Evolutionary conservation across 1,140 invertebrate species (phyloP).

Genomic region (Acromyrmex heyeri): DNA sequence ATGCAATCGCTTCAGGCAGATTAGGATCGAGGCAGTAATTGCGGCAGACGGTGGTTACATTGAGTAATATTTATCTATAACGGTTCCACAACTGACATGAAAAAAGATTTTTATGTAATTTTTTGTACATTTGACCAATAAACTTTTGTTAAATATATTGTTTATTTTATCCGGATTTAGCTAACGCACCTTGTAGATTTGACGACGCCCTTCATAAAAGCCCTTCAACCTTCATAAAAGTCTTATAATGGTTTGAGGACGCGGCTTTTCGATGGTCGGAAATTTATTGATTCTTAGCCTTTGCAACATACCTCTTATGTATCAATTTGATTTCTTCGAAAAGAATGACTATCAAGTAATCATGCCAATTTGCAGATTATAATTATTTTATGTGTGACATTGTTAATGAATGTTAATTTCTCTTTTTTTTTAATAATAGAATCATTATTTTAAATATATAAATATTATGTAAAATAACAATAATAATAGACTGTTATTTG

Average conservation of each 20-base stretch:
- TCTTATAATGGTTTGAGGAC: constrained; percentile 47
- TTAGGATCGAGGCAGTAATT: too few relatives aligned
- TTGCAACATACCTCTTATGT: constrained; percentile 2
- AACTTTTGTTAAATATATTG: too few relatives aligned
- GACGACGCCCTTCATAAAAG: too few relatives aligned
- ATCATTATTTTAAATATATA: background rate
- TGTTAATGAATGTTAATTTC: background rate
- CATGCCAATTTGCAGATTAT: background rate
- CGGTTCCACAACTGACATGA: too few relatives aligned
- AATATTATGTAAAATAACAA: background rate
- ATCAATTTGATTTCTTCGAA: constrained; percentile 5
- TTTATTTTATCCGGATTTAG: too few relatives aligned
- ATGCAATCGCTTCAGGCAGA: too few relatives aligned
- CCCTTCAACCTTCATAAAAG: constrained; percentile 25
- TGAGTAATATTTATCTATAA: too few relatives aligned
- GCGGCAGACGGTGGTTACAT: too few relatives aligned
- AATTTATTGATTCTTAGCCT: background rate
- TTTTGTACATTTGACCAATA: too few relatives aligned
- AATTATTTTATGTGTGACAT: constrained; percentile 12
- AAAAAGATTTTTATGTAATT: too few relatives aligned
- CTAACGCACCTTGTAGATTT: too few relatives aligned
- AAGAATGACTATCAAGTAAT: constrained; percentile 7
- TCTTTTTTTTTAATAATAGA: background rate
- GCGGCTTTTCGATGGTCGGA: background rate
- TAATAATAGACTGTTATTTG: background rate